Evolutionary conservation across 2,888 invertebrate species (phyloP).

Genomic region (Poecilobothrus nobilitatus): DNA sequence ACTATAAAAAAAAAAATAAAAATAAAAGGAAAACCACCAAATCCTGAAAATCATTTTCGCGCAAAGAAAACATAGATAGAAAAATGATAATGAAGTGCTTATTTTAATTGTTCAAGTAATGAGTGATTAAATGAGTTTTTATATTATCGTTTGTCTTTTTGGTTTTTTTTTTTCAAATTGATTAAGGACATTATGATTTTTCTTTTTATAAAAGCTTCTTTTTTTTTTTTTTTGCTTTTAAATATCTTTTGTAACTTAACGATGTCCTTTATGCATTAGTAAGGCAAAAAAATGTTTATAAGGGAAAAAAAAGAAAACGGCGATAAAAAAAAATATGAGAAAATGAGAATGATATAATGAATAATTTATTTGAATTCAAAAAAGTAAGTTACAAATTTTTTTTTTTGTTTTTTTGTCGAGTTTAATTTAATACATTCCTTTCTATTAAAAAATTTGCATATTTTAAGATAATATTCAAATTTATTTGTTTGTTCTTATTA

Average conservation of each 20-base stretch:
- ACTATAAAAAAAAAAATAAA: neutral
- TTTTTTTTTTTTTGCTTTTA: neutral
- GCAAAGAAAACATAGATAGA: neutral
- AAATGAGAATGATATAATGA: too few species aligned
- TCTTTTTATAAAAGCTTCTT: neutral
- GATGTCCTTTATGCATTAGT: neutral
- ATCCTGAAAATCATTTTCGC: neutral
- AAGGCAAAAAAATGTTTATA: too few species aligned
- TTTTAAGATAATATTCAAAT: too few species aligned
- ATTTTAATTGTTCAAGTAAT: constrained; percentile 1
- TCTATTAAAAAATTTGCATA: too few species aligned
- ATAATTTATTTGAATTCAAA: too few species aligned
- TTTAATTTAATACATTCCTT: too few species aligned
- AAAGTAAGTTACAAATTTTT: too few species aligned
- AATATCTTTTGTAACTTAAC: neutral
- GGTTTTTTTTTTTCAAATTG: neutral
- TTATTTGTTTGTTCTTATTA: too few species aligned
- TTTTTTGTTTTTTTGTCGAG: too few species aligned
- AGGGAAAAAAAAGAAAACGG: too few species aligned
- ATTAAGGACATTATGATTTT: neutral
- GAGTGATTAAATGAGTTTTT: neutral
- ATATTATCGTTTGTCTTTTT: neutral
- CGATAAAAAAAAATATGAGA: too few species aligned
- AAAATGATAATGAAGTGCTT: neutral
- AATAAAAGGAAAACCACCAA: neutral